Evolutionary conservation across 2,888 invertebrate species (phyloP), one percentile per base, ranked within the genome.

Genomic region (Parnassius mnemosyne): DNA sequence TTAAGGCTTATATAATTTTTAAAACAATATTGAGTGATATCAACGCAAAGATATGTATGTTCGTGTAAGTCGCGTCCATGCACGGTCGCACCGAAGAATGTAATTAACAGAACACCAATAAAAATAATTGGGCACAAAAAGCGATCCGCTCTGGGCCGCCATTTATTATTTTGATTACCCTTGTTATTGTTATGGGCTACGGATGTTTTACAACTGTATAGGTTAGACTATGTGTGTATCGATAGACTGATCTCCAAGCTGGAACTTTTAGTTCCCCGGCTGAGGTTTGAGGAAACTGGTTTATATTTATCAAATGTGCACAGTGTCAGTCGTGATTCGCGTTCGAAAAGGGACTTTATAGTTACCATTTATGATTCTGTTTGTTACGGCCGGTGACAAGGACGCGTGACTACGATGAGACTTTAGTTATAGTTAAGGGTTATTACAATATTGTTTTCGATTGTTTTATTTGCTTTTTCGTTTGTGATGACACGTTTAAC

Each of bases 111-210:
- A 83, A 83, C 84, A 83, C 81, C 84, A 86, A 87, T 89, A 89
- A 87, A 89, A 87, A 86, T 87, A 87, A 89, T 87, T 87, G 86
- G 79, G 74, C 77, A 84, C 84, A 84, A 87, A 86, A 85, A 83
- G 76, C 83, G 79, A 83, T 84, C 79, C 80, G 81, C 79, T 79
- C 78, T 73, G 78, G 75, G 73, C 80, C 79, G 80, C 76, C 85
- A 83, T 87, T 87, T 86, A 84, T 87, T 84, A 87, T 84, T 84
- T 83, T 85, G 84, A 88, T 87, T 83, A 77, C 82, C 83, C 87
- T 83, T 77, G 86, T 87, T 88, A 85, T 84, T 84, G 82, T 83
- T 83, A 81, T 80, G 76, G 77, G 73, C 69, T 71, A 71, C 71
- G 69, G 71, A 67, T 60, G 77, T 72, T 72, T 74, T 77, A 73